Evolutionary conservation across 1,140 invertebrate species (phyloP), one percentile per base, ranked within the genome.

Genomic region (Phymastichus coffea): DNA sequence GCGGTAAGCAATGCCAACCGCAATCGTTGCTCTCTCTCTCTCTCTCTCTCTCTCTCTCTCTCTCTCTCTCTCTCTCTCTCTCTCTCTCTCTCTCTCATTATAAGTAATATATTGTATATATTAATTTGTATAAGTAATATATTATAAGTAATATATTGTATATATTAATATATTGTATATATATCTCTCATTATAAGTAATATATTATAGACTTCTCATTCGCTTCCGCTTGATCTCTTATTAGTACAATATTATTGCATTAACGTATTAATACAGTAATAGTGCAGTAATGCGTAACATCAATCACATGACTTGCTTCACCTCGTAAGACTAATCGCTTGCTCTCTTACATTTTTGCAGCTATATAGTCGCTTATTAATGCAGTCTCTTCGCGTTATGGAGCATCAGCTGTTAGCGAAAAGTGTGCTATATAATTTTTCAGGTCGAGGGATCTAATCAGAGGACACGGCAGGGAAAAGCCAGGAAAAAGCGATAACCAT

Each of bases 241-340:
- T 79, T 79, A 79, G 72, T 73, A 74, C 74, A 71, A 75, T 73
- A 76, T 79, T 78, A 76, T 76, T 73, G 78, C 78, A 77, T 79
- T 79, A 75, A 77, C 62, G 40, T 17, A 22, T 48, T 14, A 26
- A 46, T 46, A 33, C 37, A 33, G 38, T 12, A 23, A 43, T 35
- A 20, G 25, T 17, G 20, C 35, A 38, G 33, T 12, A 8, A 19
- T 47, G 44, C 43, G 26, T 28, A 53, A 44, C 55, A 41, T 33
- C 52, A 57, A 48, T 57, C 57, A 46, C 38, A 6, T 9, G 15
- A 10, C 40, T 43, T 43, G 20, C 23, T 43, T 43, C 14, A 17
- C 9, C 40, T 6, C 20, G 40, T 38, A 38, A 9, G 3, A 3
- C 9, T n/a, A n/a, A 9, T 4, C 37, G 9, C 37, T 9, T 19